Conservation (phyloP, 2,797 vertebrate species). For the Huso huso region DNA sequence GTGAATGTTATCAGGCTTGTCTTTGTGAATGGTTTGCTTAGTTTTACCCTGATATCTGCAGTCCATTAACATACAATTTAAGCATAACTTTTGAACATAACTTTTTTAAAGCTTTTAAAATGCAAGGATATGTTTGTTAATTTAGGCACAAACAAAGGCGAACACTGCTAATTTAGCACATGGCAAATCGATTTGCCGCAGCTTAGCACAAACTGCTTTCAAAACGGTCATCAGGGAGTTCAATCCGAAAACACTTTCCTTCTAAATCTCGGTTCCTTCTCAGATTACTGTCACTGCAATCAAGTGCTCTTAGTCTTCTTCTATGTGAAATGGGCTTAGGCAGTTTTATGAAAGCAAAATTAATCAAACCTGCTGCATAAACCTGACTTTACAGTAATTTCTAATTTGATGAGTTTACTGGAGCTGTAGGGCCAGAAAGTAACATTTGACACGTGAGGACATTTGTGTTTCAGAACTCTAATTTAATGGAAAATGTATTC, state of each 20-base stretch:
- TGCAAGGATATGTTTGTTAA: neutral
- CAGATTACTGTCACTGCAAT: conserved; percentile 8
- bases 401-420: neutral
- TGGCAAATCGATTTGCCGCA: neutral
- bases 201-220: neutral
- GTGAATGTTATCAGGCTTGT: no score
- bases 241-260: neutral
- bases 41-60: no score
- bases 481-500: conserved; percentile 52
- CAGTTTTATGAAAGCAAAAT: conserved; percentile 1
- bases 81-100: no score
- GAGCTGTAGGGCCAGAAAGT: conserved; percentile 2
- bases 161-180: neutral
- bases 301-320: neutral
- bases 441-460: conserved; percentile 4
- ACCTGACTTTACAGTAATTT: conserved; percentile 4
- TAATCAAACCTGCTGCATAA: conserved; percentile 5
- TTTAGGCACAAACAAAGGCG: neutral
- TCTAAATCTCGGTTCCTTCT: conserved; percentile 1
- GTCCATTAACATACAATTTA: no score
- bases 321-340: conserved; percentile 2
- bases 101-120: no score
- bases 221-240: conserved; percentile 1
- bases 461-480: conserved; percentile 26
- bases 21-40: no score